Evolutionary conservation across 2,113 vertebrate genomes (phyloP).

Genomic region (Sturnus vulgaris): DNA sequence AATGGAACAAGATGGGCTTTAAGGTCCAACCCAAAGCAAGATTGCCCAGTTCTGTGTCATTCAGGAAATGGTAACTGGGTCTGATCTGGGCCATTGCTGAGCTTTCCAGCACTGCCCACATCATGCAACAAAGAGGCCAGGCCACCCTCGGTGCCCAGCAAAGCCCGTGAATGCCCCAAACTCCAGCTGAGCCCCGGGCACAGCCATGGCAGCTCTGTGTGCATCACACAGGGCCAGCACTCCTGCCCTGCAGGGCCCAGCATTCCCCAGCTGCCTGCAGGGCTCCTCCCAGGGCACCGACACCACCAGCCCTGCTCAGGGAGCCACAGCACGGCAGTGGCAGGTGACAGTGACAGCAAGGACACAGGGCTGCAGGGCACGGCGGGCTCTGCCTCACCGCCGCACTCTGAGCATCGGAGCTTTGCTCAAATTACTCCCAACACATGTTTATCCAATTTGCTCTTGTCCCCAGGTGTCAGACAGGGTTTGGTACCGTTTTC

Average conservation of each 20-base stretch:
- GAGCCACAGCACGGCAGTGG: no score
- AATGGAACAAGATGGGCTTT: background rate
- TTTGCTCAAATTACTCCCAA: background rate
- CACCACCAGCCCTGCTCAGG: no score
- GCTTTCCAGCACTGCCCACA: background rate
- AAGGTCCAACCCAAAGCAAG: background rate
- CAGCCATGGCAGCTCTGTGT: no score
- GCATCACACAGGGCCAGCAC: no score
- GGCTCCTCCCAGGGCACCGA: no score
- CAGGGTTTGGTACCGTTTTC: accelerated
- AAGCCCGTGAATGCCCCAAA: accelerated
- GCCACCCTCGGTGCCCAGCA: background rate
- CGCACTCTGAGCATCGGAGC: background rate
- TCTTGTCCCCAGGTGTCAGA: background rate
- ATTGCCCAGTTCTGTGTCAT: accelerated
- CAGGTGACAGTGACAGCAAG: no score
- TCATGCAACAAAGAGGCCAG: accelerated
- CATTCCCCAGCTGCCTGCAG: no score
- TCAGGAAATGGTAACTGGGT: accelerated
- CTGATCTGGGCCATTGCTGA: background rate
- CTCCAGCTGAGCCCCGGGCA: background rate
- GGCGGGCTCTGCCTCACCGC: no score
- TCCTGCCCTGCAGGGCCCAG: no score
- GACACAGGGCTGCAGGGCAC: no score
- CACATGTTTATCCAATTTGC: background rate